Base-by-base conservation (phyloP, 2,797 vertebrate genomes). In the Falco peregrinus region DNA sequence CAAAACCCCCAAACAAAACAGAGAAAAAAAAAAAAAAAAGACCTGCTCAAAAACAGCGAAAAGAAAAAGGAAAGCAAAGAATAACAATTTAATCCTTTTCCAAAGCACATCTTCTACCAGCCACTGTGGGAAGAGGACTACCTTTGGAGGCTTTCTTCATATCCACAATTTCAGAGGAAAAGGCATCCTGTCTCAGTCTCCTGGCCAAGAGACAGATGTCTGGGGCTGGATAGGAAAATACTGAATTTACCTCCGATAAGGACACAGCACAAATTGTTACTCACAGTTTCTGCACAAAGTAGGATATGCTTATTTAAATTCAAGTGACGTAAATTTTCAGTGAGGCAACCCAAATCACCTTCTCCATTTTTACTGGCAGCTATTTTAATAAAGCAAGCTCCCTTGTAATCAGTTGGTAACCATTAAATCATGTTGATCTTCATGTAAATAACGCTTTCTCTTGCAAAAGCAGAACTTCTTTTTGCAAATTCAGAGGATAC, bases 181-280 rank as follows among this genome's bases (percentile, higher is more conserved):
- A 71, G 29, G 7, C 20, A 41, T 12, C 16, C 19, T 25, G 10
- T 18, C 20, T 51, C 61, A 9, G 21, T 10, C 16, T 57, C 76
- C 37, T 65, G 50, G n/a, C 37, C 70, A 78, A 64, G 33, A 60
- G 28, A 63, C 2, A 2, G 35, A 71, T 41, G 56, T 26, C 37
- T 15, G 16, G 29, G 18, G 39, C 59, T 63, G 35, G 16, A 63
- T 28, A 54, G n/a, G 54, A 79, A 84, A 83, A 67, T 11, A 26
- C 12, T 37, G 22, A 64, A 56, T 50, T 35, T 59, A 43, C 37
- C 41, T 93, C 33, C 51, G 35, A 33, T 16, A 43, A 35, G 43
- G 28, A 73, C 19, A 26, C 0, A 0, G 31, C 37, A 77, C 20
- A 77, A 92, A 51, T 37, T 5, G 0, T 29, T 61, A 47, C 31